phyloP scores from a whole-genome alignment of 1,140 invertebrate species.

The Pygmarrhopalites habei region DNA sequence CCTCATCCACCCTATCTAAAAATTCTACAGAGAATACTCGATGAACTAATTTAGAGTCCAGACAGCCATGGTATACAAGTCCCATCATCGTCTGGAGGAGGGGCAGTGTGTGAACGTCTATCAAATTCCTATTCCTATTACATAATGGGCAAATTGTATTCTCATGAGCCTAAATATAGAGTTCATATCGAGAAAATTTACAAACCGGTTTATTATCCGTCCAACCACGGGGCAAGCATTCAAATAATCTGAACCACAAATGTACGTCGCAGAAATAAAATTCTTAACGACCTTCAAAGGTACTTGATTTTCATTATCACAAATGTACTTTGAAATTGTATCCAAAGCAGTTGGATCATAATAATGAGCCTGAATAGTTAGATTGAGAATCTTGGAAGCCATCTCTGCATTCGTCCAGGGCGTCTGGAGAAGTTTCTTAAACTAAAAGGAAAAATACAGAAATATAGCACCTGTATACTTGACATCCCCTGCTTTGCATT shows the following conservation, averaged over 20 bases:
- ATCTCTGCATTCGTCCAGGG: background rate
- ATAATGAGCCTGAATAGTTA: background rate
- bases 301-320: background rate
- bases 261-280: background rate
- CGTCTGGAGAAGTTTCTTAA: too few species aligned
- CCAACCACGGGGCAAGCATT: background rate
- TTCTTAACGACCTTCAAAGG: background rate
- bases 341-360: background rate
- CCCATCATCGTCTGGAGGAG: slow-evolving; percentile 47
- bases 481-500: background rate
- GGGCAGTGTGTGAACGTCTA: slow-evolving; percentile 46
- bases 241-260: background rate
- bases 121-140: slow-evolving; percentile 45
- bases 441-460: too few species aligned
- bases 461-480: too few species aligned
- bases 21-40: slow-evolving; percentile 49
- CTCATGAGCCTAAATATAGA: background rate
- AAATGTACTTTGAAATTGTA: background rate
- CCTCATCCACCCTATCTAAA: too few species aligned
- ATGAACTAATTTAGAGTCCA: slow-evolving; percentile 47
- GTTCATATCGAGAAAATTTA: background rate
- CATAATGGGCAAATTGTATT: background rate
- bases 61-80: slow-evolving; percentile 47
- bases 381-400: background rate
- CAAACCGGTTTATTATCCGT: background rate